These are phyloP conservation scores for Tolmerus cingulatus DNA, from an alignment of 2,888 invertebrate species.

Conservation along the genomic window DNA sequence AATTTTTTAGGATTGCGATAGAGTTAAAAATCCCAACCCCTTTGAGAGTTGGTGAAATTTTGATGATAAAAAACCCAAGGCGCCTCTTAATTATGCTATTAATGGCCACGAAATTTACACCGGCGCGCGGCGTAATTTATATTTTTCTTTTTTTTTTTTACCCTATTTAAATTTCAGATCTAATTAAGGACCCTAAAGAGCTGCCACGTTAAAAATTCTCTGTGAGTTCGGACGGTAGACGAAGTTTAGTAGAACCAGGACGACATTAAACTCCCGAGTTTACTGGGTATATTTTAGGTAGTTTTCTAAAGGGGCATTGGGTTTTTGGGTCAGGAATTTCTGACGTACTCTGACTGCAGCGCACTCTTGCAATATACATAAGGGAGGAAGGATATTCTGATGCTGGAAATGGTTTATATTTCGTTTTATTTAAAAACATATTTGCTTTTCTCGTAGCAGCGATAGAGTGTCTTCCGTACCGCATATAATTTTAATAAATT, in stretches of 20 bases:
- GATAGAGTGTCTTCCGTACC: background rate
- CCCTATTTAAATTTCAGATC: background rate
- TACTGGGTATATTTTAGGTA: background rate
- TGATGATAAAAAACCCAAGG: background rate
- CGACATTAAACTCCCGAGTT: background rate
- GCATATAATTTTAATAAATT: background rate
- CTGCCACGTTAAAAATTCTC: background rate
- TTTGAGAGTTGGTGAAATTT: background rate
- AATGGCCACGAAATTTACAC: background rate
- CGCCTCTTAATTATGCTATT: background rate
- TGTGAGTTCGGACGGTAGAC: background rate
- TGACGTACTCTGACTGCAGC: background rate
- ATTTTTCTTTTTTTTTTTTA: background rate
- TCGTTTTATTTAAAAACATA: background rate
- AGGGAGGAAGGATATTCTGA: background rate
- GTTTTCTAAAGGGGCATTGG: background rate
- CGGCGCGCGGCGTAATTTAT: background rate
- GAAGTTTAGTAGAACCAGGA: background rate
- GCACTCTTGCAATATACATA: background rate
- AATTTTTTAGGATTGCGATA: background rate
- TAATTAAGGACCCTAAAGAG: background rate
- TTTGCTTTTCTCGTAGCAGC: background rate
- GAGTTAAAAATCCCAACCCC: background rate
- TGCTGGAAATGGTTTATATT: background rate
- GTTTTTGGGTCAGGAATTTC: background rate